Evolutionary conservation across 2,113 vertebrate genomes (phyloP).

Genomic region (Vulpes vulpes): DNA sequence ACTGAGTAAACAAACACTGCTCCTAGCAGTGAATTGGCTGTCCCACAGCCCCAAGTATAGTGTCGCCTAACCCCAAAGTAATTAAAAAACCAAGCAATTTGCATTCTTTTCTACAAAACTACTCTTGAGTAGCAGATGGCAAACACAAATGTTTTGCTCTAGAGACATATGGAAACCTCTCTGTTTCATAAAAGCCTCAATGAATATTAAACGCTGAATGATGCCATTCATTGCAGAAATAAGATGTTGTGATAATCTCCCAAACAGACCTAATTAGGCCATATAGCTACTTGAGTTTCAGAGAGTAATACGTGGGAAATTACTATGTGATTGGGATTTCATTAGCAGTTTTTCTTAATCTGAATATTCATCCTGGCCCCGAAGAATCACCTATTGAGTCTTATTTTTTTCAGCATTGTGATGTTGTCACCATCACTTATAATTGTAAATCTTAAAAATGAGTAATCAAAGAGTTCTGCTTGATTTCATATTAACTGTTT

Average conservation of each 20-base stretch:
- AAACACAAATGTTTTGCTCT: constrained; percentile 84
- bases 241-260: constrained; percentile 70
- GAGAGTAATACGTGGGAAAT: constrained; percentile 75
- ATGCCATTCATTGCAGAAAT: constrained; percentile 75
- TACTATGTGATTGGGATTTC: constrained; percentile 72
- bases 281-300: constrained; percentile 60
- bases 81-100: constrained; percentile 85
- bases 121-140: constrained; percentile 86
- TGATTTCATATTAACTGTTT: constrained; percentile 56
- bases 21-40: constrained; percentile 66
- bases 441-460: constrained; percentile 69
- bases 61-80: constrained; percentile 70
- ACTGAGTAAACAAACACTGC: constrained; percentile 76
- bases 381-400: constrained; percentile 71
- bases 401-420: constrained; percentile 67
- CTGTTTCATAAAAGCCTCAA: constrained; percentile 84
- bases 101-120: constrained; percentile 85
- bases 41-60: constrained; percentile 48
- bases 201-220: constrained; percentile 84
- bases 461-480: constrained; percentile 61
- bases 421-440: constrained; percentile 63
- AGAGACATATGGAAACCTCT: constrained; percentile 85
- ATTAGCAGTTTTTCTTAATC: constrained; percentile 78
- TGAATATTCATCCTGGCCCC: constrained; percentile 70
- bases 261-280: constrained; percentile 70